phyloP scores from a whole-genome alignment of 2,888 invertebrate genomes.

The Geophilus truncorum region DNA sequence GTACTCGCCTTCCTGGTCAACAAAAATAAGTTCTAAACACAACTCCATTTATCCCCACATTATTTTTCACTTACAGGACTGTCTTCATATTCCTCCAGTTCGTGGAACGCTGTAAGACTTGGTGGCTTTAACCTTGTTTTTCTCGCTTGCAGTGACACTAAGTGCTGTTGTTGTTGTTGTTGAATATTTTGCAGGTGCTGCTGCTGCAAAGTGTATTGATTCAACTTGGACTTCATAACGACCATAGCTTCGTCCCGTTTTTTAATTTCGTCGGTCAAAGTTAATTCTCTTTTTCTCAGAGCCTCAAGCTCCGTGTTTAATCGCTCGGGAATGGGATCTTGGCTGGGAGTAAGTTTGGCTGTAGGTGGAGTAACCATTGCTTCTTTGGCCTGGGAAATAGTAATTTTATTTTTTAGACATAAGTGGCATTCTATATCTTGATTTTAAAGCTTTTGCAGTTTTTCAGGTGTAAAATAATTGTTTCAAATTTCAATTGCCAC shows the following conservation, averaged over 20 bases:
- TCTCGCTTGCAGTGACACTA: neutral
- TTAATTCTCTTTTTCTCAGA: neutral
- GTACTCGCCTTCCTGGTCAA: neutral
- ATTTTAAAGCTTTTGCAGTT: no score
- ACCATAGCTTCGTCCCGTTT: neutral
- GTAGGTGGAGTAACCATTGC: neutral
- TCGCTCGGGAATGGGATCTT: neutral
- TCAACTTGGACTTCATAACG: neutral
- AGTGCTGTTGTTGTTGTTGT: neutral
- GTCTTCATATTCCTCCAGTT: neutral
- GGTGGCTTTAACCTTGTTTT: neutral
- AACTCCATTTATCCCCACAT: no score
- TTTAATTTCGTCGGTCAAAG: neutral
- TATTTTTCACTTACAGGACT: neutral
- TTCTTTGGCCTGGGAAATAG: neutral
- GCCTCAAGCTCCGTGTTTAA: neutral
- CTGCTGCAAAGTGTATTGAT: neutral
- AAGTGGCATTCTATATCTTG: no score
- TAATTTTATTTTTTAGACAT: no score
- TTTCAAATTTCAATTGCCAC: no score
- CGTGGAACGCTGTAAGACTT: neutral
- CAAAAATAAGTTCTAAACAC: no score
- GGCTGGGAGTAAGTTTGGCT: neutral
- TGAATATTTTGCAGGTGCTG: neutral
- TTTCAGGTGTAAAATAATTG: no score